phyloP scores from a whole-genome alignment of 2,888 invertebrate genomes.

The Meghimatium bilineatum region DNA sequence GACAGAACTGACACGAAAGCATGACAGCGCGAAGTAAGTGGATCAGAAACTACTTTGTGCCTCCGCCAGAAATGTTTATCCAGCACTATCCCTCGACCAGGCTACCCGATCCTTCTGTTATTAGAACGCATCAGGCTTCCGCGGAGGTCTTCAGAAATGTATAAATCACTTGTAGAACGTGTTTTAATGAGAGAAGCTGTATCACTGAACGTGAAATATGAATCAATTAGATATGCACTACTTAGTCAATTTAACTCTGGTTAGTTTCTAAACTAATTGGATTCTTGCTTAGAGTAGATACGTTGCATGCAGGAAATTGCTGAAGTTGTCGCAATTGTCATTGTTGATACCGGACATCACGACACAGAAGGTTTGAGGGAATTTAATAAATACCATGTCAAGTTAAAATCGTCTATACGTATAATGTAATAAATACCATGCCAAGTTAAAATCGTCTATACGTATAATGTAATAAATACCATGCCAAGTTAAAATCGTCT shows the following conservation, averaged over 20 bases:
- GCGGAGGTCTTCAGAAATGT: neutral
- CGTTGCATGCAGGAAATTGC: neutral
- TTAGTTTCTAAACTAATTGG: neutral
- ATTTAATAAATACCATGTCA: no score
- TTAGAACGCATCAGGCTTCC: neutral
- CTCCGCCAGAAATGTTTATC: neutral
- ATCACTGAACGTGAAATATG: neutral
- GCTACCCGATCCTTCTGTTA: constrained; percentile 6
- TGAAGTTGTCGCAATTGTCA: neutral
- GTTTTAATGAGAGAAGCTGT: neutral
- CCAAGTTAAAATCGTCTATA: no score
- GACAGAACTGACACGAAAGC: neutral
- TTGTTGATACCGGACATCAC: neutral
- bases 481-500: no score
- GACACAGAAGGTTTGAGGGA: neutral
- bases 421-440: no score
- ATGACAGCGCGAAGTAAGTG: neutral
- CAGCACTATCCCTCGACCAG: neutral
- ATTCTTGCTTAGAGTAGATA: neutral
- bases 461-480: no score
- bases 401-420: no score
- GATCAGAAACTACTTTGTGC: neutral
- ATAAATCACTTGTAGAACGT: neutral
- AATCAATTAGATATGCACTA: neutral
- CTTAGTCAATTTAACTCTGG: neutral